Evolutionary conservation across 2,888 invertebrate genomes (phyloP), one percentile per base, ranked within the genome.

Genomic region (Glyphotaelius pellucidus): DNA sequence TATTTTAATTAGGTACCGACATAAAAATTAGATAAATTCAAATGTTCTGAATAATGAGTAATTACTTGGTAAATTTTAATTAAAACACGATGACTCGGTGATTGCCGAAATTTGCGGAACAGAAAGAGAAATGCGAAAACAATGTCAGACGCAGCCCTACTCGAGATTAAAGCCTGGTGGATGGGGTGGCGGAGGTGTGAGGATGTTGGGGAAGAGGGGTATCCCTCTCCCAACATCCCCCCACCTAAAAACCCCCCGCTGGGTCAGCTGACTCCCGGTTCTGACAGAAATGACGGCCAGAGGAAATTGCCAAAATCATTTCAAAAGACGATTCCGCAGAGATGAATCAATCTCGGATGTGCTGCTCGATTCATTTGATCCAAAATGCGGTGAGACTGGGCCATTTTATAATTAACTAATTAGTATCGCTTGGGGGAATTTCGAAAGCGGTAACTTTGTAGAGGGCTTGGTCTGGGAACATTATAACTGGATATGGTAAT

Each of bases 251-350:
- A 79, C 84, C 92, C 90, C 90, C 92, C 88, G 88, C 90, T 90
- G 90, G 87, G 88, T 81, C 91, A 83, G 91, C 89, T 79, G 87
- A 90, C 89, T 80, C 91, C 85, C 91, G 90, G 90, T 86, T n/a
- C 89, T 91, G 91, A 91, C 89, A 90, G 91, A 87, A 87, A 87
- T 67, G 92, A 89, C 90, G 88, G 87, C 90, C 89, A 81, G 85
- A 91, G 91, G 90, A 92, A 92, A 91, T 92, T 92, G 91, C 92
- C 90, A 92, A 92, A 92, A 91, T 92, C 84, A 90, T 92, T 92
- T 90, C 90, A 89, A 92, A 92, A 90, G 90, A 88, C 90, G 90
- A 83, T 38, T 90, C 90, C 83, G 83, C 31, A 83, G 30, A 90
- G 83, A 81, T 89, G 85, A 85, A 90, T 90, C 90, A 90, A 90